Evolutionary conservation across 2,797 vertebrate genomes (phyloP).

Genomic region (Gallinago solitaria): DNA sequence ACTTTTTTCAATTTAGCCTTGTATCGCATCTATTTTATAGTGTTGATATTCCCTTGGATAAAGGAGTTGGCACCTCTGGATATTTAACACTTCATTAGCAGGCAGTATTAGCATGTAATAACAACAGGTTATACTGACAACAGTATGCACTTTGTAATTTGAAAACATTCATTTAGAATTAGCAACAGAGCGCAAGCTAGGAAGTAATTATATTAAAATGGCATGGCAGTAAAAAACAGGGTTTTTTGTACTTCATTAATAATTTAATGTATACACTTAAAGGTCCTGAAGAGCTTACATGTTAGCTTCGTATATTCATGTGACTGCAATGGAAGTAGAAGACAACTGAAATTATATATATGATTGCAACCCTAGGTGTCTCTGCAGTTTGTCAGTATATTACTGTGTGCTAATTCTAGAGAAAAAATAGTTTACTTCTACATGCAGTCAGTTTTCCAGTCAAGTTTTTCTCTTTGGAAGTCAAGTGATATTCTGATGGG

Average conservation of each 20-base stretch:
- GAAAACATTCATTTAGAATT: conserved; percentile 12
- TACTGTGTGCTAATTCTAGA: neutral
- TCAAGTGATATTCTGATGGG: neutral
- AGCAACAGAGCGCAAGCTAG: neutral
- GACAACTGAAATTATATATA: neutral
- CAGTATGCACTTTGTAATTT: neutral
- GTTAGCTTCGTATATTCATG: neutral
- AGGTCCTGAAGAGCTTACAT: neutral
- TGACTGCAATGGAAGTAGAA: neutral
- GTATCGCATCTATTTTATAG: neutral
- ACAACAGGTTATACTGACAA: conserved; percentile 12
- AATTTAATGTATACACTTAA: neutral
- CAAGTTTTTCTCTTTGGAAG: neutral
- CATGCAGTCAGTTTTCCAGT: neutral
- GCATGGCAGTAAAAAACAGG: neutral
- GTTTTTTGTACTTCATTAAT: neutral
- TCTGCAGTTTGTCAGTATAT: neutral
- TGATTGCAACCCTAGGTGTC: neutral
- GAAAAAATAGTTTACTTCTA: neutral
- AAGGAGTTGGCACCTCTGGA: neutral
- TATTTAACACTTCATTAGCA: conserved; percentile 50
- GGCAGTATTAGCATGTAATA: neutral
- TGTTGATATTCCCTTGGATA: neutral
- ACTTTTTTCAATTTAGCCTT: neutral
- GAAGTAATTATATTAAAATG: neutral